phyloP scores from a whole-genome alignment of 2,888 invertebrate species.

The Chymomyza fuscimana region DNA sequence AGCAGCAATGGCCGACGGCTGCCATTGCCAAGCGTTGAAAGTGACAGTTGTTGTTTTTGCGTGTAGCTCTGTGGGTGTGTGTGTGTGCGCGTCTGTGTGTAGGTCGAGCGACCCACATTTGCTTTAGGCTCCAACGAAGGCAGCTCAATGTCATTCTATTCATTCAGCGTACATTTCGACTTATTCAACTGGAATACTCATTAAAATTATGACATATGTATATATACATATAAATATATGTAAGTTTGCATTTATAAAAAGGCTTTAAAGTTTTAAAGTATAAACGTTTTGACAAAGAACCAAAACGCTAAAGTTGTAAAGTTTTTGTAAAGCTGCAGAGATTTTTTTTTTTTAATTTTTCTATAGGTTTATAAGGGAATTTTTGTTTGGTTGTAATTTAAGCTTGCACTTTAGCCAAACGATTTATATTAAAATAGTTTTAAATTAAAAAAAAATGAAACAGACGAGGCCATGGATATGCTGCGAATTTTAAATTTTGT shows the following conservation, averaged over 20 bases:
- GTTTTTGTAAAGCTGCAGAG: too few species aligned
- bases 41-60: constrained; percentile 39
- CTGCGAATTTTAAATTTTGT: too few species aligned
- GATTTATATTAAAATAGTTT: too few species aligned
- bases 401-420: too few species aligned
- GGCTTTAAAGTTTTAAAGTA: too few species aligned
- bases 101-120: constrained; percentile 50
- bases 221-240: not conserved
- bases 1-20: constrained; percentile 33
- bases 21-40: constrained; percentile 18
- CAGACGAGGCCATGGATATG: too few species aligned
- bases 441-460: too few species aligned
- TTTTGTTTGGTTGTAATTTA: too few species aligned
- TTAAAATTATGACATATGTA: constrained; percentile 7
- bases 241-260: not conserved
- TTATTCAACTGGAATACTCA: not conserved
- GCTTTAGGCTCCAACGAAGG: constrained; percentile 18
- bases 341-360: too few species aligned
- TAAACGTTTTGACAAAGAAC: too few species aligned
- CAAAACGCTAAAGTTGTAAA: too few species aligned
- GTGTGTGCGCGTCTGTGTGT: not conserved
- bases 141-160: constrained; percentile 44
- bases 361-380: too few species aligned
- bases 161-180: not conserved
- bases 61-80: constrained; percentile 5